phyloP scores from a whole-genome alignment of 2,888 invertebrate genomes.

The Geotrupes spiniger region DNA sequence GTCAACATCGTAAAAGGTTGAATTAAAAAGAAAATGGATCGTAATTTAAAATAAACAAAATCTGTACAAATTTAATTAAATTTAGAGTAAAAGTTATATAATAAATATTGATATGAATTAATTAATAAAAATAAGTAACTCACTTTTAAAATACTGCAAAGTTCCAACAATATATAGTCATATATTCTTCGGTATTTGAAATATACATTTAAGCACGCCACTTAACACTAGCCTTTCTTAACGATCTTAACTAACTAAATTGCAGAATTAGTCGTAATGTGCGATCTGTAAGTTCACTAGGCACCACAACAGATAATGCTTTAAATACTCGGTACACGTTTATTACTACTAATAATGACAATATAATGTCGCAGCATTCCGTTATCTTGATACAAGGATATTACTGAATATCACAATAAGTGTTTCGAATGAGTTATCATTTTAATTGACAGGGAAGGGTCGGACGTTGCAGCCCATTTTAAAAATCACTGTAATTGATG shows the following conservation, averaged over 20 bases:
- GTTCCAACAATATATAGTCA: background rate
- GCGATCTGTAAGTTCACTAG: constrained; percentile 14
- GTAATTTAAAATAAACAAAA: too few species aligned
- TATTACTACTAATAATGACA: constrained; percentile 13
- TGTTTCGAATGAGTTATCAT: constrained; percentile 19
- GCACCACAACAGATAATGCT: constrained; percentile 12
- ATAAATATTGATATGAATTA: too few species aligned
- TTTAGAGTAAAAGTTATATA: too few species aligned
- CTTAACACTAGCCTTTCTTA: constrained; percentile 13
- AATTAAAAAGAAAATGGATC: too few species aligned
- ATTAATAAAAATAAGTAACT: too few species aligned
- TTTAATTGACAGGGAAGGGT: constrained; percentile 20
- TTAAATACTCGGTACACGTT: constrained; percentile 6
- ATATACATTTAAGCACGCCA: background rate
- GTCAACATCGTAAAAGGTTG: too few species aligned
- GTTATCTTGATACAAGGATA: constrained; percentile 8
- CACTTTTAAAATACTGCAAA: too few species aligned
- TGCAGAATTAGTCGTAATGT: constrained; percentile 16
- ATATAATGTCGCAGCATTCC: constrained; percentile 9
- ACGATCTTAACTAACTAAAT: constrained; percentile 21
- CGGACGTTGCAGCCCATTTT: constrained; percentile 7
- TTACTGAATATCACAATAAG: constrained; percentile 10
- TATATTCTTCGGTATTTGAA: background rate
- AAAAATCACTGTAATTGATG: background rate
- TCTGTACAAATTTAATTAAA: too few species aligned